Base-by-base conservation (phyloP, 2,888 invertebrate species). In the Harpalus rufipes region DNA sequence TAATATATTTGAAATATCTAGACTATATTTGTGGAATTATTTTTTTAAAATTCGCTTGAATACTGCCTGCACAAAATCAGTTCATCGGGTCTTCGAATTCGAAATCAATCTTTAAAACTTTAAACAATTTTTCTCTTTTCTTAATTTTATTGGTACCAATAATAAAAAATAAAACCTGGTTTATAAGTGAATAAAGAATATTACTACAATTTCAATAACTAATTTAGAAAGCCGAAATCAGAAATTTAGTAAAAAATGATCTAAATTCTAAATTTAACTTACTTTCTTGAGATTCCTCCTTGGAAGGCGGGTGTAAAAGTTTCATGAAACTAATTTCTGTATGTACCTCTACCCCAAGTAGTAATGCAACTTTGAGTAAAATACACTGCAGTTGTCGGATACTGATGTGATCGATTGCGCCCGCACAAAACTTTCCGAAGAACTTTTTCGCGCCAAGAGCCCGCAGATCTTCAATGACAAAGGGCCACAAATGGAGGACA, bases 401-500 rank as follows among this genome's bases (percentile, higher is more conserved):
- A 90, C 98, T 98, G 89, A 99, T 99, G 91, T 99, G 99, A 91
- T 99, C 99, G 87, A 99, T 99, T 86, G 98, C 95, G 18, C 99
- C 99, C 0, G 99, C 98, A 92, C 99, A 99, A 91, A 99, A 99
- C 92, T 98, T 98, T 14, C 99, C 99, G 90, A 98, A 99, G 92
- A 99, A 99, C 90, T 98, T 98, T 91, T 99, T 99, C 16, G 98
- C 99, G 18, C 98, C 99, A 39, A 99, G 93, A 86, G 95, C 95
- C 85, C 96, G 94, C 87, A 99, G 93, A 92, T 99, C 99, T 88
- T 98, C 96, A 86, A 99, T 99, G 65, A 99, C 97, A 91, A 97
- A 99, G 76, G 99, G 98, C 99, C 99, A 99, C 86, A 99, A 92
- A 91, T 99, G 99, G 68, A 99, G 94, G 39, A 99, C 99, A 91